Evolutionary conservation across 2,888 invertebrate species (phyloP).

Genomic region (Operophtera brumata): DNA sequence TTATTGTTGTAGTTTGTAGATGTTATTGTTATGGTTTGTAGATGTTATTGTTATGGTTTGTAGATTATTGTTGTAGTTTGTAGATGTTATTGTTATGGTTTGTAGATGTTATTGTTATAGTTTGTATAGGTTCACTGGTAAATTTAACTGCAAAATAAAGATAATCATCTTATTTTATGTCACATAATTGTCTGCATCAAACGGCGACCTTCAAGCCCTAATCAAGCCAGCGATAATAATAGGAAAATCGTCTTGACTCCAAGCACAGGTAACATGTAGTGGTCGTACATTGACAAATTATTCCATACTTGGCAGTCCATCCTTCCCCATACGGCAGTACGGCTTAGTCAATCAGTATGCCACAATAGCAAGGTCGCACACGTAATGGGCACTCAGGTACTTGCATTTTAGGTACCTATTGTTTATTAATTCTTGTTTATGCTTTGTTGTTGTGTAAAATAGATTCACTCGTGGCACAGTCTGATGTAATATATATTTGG

Average conservation of each 20-base stretch:
- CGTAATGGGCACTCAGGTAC: constrained; percentile 6
- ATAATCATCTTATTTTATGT: too few relatives aligned
- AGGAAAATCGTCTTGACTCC: neutral
- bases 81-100: too few relatives aligned
- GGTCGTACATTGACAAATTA: constrained; percentile 9
- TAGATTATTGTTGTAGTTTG: too few relatives aligned
- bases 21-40: too few relatives aligned
- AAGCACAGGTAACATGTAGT: neutral
- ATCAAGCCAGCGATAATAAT: neutral
- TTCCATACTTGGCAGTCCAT: constrained; percentile 9
- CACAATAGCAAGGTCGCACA: constrained; percentile 5
- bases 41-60: too few relatives aligned
- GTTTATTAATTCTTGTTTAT: neutral
- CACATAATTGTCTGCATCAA: neutral
- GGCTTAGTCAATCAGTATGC: neutral
- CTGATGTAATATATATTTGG: too few relatives aligned
- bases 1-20: too few relatives aligned
- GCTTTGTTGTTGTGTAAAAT: neutral
- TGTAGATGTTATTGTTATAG: too few relatives aligned
- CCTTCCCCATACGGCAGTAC: constrained; percentile 5
- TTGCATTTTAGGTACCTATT: constrained; percentile 1
- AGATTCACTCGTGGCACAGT: neutral
- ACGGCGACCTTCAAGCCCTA: neutral
- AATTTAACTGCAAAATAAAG: too few relatives aligned
- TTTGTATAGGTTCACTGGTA: too few relatives aligned